Conservation (phyloP, 1,140 invertebrate species). For the Ylistrum balloti region DNA sequence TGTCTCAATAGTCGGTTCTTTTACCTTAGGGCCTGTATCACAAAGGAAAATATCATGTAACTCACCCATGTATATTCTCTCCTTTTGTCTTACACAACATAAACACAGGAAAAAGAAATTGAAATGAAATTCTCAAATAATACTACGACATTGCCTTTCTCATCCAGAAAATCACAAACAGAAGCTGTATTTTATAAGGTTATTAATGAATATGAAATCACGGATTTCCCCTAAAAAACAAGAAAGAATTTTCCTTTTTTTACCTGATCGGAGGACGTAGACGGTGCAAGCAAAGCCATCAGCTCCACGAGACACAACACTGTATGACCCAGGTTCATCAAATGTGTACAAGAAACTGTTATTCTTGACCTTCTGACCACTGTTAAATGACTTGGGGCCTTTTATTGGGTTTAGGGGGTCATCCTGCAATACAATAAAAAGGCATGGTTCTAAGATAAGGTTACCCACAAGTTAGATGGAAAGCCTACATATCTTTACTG, state of each 20-base stretch:
- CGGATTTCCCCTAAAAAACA: too few species aligned
- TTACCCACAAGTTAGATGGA: background rate
- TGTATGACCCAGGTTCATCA: conserved; percentile 79
- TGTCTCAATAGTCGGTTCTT: conserved; percentile 70
- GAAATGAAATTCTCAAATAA: too few species aligned
- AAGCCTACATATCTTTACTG: too few species aligned
- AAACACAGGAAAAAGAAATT: too few species aligned
- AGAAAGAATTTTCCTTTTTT: too few species aligned
- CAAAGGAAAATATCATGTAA: conserved; percentile 41
- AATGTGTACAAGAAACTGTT: conserved; percentile 82
- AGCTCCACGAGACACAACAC: conserved; percentile 81
- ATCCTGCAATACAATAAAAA: conserved; percentile 62
- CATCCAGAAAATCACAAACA: too few species aligned
- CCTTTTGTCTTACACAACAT: too few species aligned
- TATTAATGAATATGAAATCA: too few species aligned
- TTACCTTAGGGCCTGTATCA: conserved; percentile 67
- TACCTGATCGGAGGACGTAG: conserved; percentile 75
- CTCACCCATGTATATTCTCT: too few species aligned
- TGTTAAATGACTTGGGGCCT: conserved; percentile 81
- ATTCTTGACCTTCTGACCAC: conserved; percentile 78
- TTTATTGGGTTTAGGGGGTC: conserved; percentile 77
- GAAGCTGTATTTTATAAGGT: too few species aligned
- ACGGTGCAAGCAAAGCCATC: conserved; percentile 79
- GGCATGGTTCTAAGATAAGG: background rate
- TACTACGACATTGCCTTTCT: too few species aligned